These are phyloP conservation scores for Sicus ferrugineus DNA, from an alignment of 2,888 invertebrate species.

Conservation along the genomic window DNA sequence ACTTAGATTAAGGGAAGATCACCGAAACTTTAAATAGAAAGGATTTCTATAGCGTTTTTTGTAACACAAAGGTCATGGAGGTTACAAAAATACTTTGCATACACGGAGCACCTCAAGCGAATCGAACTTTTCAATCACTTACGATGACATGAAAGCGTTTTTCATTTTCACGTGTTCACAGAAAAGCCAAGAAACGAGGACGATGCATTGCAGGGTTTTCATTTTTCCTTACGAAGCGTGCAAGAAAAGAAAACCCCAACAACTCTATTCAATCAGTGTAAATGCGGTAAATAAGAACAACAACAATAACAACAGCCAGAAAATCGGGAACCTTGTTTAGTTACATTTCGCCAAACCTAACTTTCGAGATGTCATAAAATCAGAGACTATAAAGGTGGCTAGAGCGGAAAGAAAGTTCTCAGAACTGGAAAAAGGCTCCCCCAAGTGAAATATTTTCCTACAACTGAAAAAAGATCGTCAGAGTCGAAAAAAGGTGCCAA, in stretches of 20 bases:
- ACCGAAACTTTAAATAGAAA: no score
- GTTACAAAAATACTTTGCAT: no score
- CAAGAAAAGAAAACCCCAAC: conserved; percentile 16
- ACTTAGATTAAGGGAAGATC: no score
- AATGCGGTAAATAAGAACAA: background rate
- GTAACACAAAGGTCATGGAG: no score
- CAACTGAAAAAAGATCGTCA: no score
- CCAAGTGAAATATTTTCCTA: background rate
- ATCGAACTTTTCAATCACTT: conserved; percentile 31
- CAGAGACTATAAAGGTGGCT: no score
- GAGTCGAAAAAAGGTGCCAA: no score
- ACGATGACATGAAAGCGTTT: conserved; percentile 16
- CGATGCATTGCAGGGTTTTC: background rate
- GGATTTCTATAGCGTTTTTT: no score
- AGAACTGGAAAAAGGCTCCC: background rate
- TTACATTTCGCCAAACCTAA: background rate
- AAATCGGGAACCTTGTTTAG: conserved; percentile 24
- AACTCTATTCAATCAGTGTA: conserved; percentile 27
- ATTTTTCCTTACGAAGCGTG: background rate
- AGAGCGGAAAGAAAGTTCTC: background rate
- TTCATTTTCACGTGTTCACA: background rate
- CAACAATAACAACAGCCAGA: conserved; percentile 13
- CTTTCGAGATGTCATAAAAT: conserved; percentile 27
- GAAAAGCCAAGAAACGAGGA: conserved; percentile 18
- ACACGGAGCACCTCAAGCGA: no score